Conservation (phyloP, 2,888 invertebrate species). For the Lordiphosa fenestrarum region DNA sequence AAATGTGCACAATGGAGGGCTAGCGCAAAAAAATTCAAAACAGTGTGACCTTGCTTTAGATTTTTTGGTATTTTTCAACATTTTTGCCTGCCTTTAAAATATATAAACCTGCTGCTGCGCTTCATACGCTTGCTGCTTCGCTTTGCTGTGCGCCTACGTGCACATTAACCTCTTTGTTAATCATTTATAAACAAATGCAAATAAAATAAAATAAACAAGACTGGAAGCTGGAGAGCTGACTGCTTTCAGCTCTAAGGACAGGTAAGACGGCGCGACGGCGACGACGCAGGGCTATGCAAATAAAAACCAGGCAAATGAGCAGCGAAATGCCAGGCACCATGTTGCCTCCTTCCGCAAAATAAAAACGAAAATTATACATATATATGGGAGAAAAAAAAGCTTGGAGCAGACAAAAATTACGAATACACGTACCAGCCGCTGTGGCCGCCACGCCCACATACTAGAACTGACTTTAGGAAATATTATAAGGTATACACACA, state of each 20-base stretch:
- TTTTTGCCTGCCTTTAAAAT: neutral
- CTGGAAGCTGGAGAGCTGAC: slow-evolving; percentile 19
- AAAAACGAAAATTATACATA: too few relatives aligned
- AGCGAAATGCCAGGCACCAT: slow-evolving; percentile 36
- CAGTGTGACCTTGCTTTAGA: too few relatives aligned
- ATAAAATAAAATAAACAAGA: slow-evolving; percentile 57
- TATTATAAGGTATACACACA: too few relatives aligned
- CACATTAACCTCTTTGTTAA: slow-evolving; percentile 74
- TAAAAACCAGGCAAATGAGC: slow-evolving; percentile 63
- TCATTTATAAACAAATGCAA: slow-evolving; percentile 73
- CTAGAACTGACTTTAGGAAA: too few relatives aligned
- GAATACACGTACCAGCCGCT: too few relatives aligned
- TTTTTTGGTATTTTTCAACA: neutral
- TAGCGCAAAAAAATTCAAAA: too few relatives aligned
- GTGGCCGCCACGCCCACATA: too few relatives aligned
- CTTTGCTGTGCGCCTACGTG: slow-evolving; percentile 31
- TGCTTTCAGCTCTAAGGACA: slow-evolving; percentile 14
- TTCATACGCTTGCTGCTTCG: slow-evolving; percentile 47
- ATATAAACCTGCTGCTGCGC: too few relatives aligned
- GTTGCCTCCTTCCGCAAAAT: neutral
- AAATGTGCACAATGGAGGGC: too few relatives aligned
- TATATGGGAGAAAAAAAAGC: too few relatives aligned
- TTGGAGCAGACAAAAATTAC: too few relatives aligned
- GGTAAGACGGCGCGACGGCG: slow-evolving; percentile 5
- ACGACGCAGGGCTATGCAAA: slow-evolving; percentile 54